Base-by-base conservation (phyloP, 1,140 invertebrate genomes). In the Drosophila persimilis region DNA sequence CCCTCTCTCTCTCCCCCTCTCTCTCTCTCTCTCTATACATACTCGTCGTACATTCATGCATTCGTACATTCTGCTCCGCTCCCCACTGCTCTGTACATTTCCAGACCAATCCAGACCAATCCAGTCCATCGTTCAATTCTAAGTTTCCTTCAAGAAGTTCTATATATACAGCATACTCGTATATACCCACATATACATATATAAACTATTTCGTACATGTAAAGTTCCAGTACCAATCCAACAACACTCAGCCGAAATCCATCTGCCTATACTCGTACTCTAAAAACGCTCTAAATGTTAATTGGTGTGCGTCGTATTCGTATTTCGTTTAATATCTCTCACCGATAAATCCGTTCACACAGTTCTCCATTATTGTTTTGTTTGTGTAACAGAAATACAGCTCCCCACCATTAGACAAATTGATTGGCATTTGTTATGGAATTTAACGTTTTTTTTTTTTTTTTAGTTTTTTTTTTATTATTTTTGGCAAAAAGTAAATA, bases 281-380 rank as follows among this genome's bases (percentile, higher is more conserved):
- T 53, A 50, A 70, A 39, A 39, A 77, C 48, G 62, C 78, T 86
- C 81, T 86, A 78, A 86, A 88, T 86, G 81, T 88, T 89, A 89
- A 90, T 88, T 86, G 85, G 76, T 88, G 85, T 88, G 76, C 85
- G 84, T 88, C 88, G 83, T 89, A 72, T 44, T 51, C 72, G 59
- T 61, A 76, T 70, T 76, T 83, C 56, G 72, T 89, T 79, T 2
- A 69, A 26, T 72, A 26, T 72, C 53, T 62, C 43, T 81, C 75
- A 72, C 70, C 56, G 48, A 56, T 65, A 56, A 54, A 65, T 52
- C 63, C 45, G 43, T 47, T 41, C 65, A 67, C 55, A 47, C 54
- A 64, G 35, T 46, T 70, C 66, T 69, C 66, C 20, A 50, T 50
- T 69, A 69, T 70, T 15, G 65, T 70, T 69, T 69, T 57, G 66